Conservation (phyloP, 2,888 invertebrate species). For the Capitulum mitella region DNA sequence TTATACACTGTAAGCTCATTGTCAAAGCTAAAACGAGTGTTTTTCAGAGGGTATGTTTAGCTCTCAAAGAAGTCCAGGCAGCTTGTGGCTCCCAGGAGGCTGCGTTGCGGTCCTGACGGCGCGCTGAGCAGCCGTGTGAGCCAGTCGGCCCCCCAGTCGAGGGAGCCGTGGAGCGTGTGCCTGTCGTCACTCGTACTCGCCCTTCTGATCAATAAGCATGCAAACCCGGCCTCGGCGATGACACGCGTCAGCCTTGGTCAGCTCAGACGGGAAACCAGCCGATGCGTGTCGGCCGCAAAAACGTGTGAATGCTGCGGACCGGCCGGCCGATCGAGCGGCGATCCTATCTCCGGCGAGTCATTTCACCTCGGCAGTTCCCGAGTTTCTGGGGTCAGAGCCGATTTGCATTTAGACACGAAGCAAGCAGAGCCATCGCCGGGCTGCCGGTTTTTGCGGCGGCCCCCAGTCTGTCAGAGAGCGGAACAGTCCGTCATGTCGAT, state of each 20-base stretch:
- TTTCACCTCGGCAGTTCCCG: background rate
- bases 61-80: too few species aligned
- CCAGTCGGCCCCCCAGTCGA: too few species aligned
- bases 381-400: background rate
- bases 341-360: background rate
- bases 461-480: background rate
- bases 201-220: background rate
- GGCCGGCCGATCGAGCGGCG: background rate
- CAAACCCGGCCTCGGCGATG: background rate
- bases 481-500: background rate
- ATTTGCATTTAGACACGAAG: constrained; percentile 10
- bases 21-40: too few species aligned
- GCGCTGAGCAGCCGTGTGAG: too few species aligned
- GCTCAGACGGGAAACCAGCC: background rate
- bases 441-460: background rate
- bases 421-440: background rate
- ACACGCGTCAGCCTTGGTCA: background rate
- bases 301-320: background rate
- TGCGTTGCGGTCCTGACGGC: too few species aligned
- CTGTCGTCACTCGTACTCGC: background rate
- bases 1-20: too few species aligned
- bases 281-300: background rate
- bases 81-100: too few species aligned
- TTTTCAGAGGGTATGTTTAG: too few species aligned
- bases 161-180: too few species aligned